Evolutionary conservation across 2,888 invertebrate species (phyloP), one percentile per base, ranked within the genome.

Genomic region (Drosophila incognita): DNA sequence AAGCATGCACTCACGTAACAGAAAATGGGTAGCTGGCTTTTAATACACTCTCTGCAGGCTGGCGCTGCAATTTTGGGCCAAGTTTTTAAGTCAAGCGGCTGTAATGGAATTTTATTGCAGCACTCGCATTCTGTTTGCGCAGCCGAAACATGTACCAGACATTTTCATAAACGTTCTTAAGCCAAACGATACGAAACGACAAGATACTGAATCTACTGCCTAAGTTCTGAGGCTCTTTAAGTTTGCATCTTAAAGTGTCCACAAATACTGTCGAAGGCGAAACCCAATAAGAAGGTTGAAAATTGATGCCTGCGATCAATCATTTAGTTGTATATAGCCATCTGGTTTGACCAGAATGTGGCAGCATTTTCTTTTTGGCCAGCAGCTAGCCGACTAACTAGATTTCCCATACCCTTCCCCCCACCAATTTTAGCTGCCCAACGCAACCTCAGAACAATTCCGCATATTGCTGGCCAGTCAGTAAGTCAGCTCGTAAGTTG

Each of bases 251-350:
- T 69, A 67, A 68, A 69, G 69, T 36, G 21, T 36, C 63, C 65
- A 48, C 58, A 57, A 62, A 74, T 69, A 75, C 79, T 79, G 89
- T 89, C 82, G 69, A 76, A 71, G 64, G 56, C 82, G 6, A 24
- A 78, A 59, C 68, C 77, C 79, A 90, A 88, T 84, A 79, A 79
- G 58, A 79, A 74, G 58, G 57, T 80, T 78, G 82, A 72, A 87
- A 89, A 90, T 89, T 89, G 89, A 89, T 89, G 89, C 88, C 76
- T 52, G 64, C 75, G 84, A 87, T 90, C 89, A 89, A 89, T 89
- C 89, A 89, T 88, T 85, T 76, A 59, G 72, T 72, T 72, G 40
- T 42, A 31, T 57, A 21, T 38, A 18, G 51, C 42, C 65, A 56
- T 58, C 62, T 24, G 27, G 63, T 57, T 67, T 72, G 62, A 54